Conservation (phyloP, 2,888 invertebrate genomes). For the Drosophila imparisetae region DNA sequence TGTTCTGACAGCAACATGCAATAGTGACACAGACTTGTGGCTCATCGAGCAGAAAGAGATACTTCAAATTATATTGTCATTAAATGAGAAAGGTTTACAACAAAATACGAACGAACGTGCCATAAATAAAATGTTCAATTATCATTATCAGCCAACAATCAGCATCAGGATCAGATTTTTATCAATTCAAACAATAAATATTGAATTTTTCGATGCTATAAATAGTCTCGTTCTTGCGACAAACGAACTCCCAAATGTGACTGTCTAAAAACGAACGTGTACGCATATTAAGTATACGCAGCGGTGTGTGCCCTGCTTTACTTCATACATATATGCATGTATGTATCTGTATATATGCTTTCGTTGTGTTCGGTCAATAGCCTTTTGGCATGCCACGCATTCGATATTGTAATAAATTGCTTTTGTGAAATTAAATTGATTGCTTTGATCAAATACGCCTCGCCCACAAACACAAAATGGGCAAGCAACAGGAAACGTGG, state of each 20-base stretch:
- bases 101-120: not conserved
- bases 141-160: slow-evolving; percentile 22
- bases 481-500: slow-evolving; percentile 39
- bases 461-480: slow-evolving; percentile 18
- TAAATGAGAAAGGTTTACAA: not conserved
- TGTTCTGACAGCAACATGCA: slow-evolving; percentile 32
- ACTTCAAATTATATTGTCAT: not conserved
- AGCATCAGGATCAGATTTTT: slow-evolving; percentile 32
- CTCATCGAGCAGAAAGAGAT: not conserved
- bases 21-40: not conserved
- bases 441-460: slow-evolving; percentile 71
- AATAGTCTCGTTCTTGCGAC: slow-evolving; percentile 7
- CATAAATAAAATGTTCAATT: not conserved
- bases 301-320: slow-evolving; percentile 3
- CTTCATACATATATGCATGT: slow-evolving; percentile 1
- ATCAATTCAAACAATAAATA: slow-evolving; percentile 25
- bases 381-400: slow-evolving; percentile 48
- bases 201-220: slow-evolving; percentile 11
- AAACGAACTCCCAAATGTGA: not conserved
- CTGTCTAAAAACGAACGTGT: slow-evolving; percentile 3
- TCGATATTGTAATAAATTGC: slow-evolving; percentile 71
- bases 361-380: slow-evolving; percentile 52
- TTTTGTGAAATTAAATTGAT: slow-evolving; percentile 79
- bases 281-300: slow-evolving; percentile 50
- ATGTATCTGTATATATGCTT: not conserved